A percentile compares a stretch with the other conserved stretches of the same genome.
phyloP scores from a whole-genome alignment of 2,797 vertebrate species.

The Zonotrichia albicollis region DNA sequence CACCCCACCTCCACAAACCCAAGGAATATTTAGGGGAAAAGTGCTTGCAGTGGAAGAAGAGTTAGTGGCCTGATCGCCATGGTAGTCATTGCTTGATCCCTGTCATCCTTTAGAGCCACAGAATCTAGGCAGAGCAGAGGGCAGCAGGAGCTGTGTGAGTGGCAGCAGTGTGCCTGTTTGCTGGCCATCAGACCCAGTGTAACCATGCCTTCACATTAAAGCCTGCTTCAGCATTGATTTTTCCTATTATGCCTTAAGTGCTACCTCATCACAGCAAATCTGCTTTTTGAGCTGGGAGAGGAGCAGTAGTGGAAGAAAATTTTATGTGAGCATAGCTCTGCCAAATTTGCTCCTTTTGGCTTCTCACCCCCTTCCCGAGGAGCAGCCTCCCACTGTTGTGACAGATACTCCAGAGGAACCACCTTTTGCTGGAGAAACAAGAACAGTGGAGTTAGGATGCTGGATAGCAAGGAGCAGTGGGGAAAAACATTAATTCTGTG shows the following conservation, averaged over 20 bases:
- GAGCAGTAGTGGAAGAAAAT: conserved; percentile 11
- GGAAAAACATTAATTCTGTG: neutral
- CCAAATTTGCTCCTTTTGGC: conserved; percentile 1
- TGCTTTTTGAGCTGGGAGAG: conserved; percentile 3
- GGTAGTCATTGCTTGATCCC: neutral
- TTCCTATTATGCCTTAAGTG: neutral
- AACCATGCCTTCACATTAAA: neutral
- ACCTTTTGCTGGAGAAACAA: neutral
- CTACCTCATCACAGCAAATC: neutral
- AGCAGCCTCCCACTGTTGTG: neutral
- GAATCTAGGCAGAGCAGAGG: neutral
- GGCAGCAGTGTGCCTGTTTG: neutral
- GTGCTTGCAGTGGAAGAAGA: neutral
- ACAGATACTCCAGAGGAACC: rapidly evolving
- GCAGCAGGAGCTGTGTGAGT: neutral
- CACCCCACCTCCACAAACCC: neutral
- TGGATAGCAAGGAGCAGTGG: neutral
- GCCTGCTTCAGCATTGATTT: neutral
- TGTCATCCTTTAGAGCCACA: neutral
- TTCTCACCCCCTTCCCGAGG: neutral
- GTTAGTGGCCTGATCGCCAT: neutral
- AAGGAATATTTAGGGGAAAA: neutral
- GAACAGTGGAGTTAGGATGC: neutral
- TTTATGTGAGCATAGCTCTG: neutral
- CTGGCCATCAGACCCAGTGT: neutral